Evolutionary conservation across 2,888 invertebrate species (phyloP), one percentile per base, ranked within the genome.

Genomic region (Lordiphosa fenestrarum): DNA sequence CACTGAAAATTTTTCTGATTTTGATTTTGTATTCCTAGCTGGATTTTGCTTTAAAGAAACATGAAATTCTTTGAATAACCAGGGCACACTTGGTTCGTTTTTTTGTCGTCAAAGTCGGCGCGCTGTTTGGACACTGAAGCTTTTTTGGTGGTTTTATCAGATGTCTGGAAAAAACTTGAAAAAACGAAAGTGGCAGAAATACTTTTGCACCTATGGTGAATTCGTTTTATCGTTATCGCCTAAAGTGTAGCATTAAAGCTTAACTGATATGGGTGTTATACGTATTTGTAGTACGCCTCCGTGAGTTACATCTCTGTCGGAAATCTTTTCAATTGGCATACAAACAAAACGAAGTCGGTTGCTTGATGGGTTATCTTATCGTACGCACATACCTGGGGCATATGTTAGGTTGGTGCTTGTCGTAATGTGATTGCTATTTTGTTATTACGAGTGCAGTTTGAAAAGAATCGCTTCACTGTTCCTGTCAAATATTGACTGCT

Each of bases 161-260:
- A 35, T 47, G 47, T 47, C 36, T 21, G 47, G 19, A 15, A 35
- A 44, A 44, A 19, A 19, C 19, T 19, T 19, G 19, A 19, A 49
- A 55, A 69, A 65, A 59, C 69, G 67, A 82, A 78, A 71, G 66
- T 71, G 59, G 53, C 69, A 56, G 25, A 66, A 49, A 52, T 47
- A 75, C 73, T 73, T 59, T 60, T 59, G n/a, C 39, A 36, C 50
- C 65, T 80, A 75, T 77, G 77, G 77, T 77, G 77, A 77, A 76
- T 77, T 76, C 73, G 61, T 59, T 73, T 68, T 71, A 73, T 76
- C 84, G 76, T 63, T 55, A 72, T 73, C 73, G 49, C 40, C 44
- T 36, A 44, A 52, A 57, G 39, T 59, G 56, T 66, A 30, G 30
- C 30, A 57, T 36, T 55, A 53, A 56, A 61, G 69, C 75, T 69